phyloP scores from a whole-genome alignment of 2,888 invertebrate species.

The Acleris laterana region DNA sequence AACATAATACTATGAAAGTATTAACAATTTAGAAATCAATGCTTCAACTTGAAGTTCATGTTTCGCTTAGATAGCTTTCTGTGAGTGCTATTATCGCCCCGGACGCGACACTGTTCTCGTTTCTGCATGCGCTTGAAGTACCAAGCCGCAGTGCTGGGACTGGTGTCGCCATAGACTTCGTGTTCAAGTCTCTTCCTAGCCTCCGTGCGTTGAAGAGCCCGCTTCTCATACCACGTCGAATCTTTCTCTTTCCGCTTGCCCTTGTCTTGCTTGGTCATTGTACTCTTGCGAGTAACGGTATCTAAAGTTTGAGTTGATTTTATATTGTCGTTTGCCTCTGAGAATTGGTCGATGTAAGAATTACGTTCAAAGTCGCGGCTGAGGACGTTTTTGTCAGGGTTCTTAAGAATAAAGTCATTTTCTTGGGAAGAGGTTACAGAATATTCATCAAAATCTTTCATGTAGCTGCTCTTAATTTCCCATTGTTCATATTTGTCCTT shows the following conservation, averaged over 20 bases:
- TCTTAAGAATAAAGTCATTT: slow-evolving; percentile 51
- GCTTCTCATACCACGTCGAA: slow-evolving; percentile 68
- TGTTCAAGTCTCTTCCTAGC: slow-evolving; percentile 68
- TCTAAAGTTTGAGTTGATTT: slow-evolving; percentile 24
- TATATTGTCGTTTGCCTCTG: slow-evolving; percentile 43
- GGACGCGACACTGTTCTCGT: slow-evolving; percentile 74
- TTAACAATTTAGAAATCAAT: slow-evolving; percentile 45
- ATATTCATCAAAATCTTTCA: slow-evolving; percentile 71
- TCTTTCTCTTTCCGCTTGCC: slow-evolving; percentile 50
- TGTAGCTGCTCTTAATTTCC: slow-evolving; percentile 74
- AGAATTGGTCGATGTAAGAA: slow-evolving; percentile 49
- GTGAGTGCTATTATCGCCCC: slow-evolving; percentile 66
- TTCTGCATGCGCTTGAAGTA: slow-evolving; percentile 78
- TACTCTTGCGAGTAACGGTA: slow-evolving; percentile 39
- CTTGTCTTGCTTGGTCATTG: slow-evolving; percentile 39
- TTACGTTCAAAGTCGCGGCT: slow-evolving; percentile 49
- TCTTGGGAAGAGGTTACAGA: slow-evolving; percentile 58
- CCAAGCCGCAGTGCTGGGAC: slow-evolving; percentile 71
- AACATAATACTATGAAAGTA: slow-evolving; percentile 13
- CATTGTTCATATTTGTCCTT: slow-evolving; percentile 75
- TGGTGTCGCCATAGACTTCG: slow-evolving; percentile 65
- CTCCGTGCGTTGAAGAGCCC: slow-evolving; percentile 62
- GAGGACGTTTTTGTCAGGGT: slow-evolving; percentile 49
- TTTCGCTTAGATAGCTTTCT: slow-evolving; percentile 63
- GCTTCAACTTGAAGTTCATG: slow-evolving; percentile 72